These are phyloP conservation scores for Damaliscus lunatus DNA, from an alignment of 2,113 vertebrate genomes.

Conservation along the genomic window DNA sequence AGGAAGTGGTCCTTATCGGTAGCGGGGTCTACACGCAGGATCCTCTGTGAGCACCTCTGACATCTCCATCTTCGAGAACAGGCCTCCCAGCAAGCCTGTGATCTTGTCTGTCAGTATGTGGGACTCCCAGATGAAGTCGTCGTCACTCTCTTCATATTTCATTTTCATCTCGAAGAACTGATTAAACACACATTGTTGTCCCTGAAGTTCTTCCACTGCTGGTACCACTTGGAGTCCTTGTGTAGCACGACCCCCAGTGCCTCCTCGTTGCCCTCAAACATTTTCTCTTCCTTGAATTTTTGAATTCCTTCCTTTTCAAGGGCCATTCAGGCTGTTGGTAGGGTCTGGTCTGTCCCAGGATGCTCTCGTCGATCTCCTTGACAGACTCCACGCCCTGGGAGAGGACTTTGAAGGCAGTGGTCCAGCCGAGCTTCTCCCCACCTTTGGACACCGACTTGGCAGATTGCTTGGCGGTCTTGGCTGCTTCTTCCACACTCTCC, in stretches of 20 bases:
- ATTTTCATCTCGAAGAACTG: constrained; percentile 99
- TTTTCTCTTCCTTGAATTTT: constrained; percentile 82
- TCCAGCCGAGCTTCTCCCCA: constrained; percentile 91
- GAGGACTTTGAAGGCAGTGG: constrained; percentile 90
- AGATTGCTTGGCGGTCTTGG: constrained; percentile 92
- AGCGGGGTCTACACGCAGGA: constrained; percentile 89
- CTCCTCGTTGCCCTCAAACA: constrained; percentile 94
- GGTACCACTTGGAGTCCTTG: constrained; percentile 97
- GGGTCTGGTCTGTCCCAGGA: constrained; percentile 88
- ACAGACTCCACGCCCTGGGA: constrained; percentile 94
- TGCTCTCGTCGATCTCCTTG: constrained; percentile 89
- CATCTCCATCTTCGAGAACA: constrained; percentile 98
- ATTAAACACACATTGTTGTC: constrained; percentile 96
- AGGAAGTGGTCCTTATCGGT: constrained; percentile 95
- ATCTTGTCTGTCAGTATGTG: constrained; percentile 92
- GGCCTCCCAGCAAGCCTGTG: constrained; percentile 90
- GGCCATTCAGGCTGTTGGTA: constrained; percentile 89
- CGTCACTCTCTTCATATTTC: constrained; percentile 97
- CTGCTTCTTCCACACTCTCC: constrained; percentile 92
- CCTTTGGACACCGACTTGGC: constrained; percentile 89
- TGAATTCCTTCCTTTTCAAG: constrained; percentile 92
- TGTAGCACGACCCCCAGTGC: constrained; percentile 93
- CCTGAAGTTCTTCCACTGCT: constrained; percentile 99
- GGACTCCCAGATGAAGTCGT: constrained; percentile 89
- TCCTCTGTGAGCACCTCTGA: constrained; percentile 95